phyloP scores from a whole-genome alignment of 2,888 invertebrate genomes.

The Polyommatus iphigenia region DNA sequence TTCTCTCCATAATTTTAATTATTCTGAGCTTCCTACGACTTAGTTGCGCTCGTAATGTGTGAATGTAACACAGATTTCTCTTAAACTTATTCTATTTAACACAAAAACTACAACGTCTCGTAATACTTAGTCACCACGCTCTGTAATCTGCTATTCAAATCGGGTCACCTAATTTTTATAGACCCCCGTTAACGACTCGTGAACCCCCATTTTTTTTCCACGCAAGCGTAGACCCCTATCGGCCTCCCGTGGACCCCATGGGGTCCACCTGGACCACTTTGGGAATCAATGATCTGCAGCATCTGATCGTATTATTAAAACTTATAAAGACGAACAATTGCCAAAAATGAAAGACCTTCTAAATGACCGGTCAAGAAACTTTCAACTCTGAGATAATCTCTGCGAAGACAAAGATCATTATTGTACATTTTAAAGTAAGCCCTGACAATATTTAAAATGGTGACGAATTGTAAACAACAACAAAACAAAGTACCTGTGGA shows the following conservation, averaged over 20 bases:
- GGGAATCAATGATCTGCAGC: too few relatives aligned
- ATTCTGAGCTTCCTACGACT: background rate
- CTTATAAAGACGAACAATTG: background rate
- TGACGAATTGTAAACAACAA: background rate
- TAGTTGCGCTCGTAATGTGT: background rate
- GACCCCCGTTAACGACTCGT: too few relatives aligned
- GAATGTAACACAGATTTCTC: constrained; percentile 13
- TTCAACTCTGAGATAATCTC: background rate
- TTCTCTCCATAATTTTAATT: constrained; percentile 1
- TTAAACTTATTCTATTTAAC: too few relatives aligned
- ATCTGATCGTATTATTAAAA: background rate
- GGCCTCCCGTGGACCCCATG: too few relatives aligned
- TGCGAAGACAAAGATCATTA: background rate
- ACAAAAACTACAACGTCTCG: too few relatives aligned
- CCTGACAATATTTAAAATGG: background rate
- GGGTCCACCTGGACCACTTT: too few relatives aligned
- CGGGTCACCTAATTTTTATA: too few relatives aligned
- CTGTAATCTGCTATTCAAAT: too few relatives aligned
- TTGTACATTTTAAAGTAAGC: background rate
- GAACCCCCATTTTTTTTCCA: too few relatives aligned
- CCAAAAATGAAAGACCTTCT: background rate
- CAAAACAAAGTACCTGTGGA: background rate
- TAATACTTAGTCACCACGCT: too few relatives aligned
- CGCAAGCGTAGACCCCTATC: too few relatives aligned
- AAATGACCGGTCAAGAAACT: background rate